Conservation (phyloP, 1,140 invertebrate species). For the Argopecten irradians region DNA sequence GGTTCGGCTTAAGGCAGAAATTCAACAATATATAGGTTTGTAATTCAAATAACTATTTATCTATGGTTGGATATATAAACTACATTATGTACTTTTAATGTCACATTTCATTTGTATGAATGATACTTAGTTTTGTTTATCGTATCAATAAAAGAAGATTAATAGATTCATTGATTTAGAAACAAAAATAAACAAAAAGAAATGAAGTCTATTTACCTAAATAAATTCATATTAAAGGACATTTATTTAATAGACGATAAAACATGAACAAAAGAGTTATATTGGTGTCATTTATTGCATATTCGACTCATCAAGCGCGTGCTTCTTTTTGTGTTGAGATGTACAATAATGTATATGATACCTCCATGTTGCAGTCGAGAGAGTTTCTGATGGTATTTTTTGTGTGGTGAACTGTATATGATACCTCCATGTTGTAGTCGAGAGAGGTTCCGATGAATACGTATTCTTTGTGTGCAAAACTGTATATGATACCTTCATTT, state of each 20-base stretch:
- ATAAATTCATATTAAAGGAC: too few relatives aligned
- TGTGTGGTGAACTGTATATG: neutral
- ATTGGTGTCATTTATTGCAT: too few relatives aligned
- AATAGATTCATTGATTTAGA: too few relatives aligned
- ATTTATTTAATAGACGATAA: too few relatives aligned
- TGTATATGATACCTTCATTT: neutral
- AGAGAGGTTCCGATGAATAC: neutral
- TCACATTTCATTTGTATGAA: neutral
- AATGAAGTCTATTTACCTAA: too few relatives aligned
- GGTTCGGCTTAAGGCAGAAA: conserved; percentile 64
- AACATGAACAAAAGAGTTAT: too few relatives aligned
- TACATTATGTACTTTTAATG: neutral
- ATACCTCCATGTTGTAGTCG: neutral
- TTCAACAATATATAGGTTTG: conserved; percentile 63
- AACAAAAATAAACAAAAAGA: too few relatives aligned
- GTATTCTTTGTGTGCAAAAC: neutral
- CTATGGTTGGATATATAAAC: neutral
- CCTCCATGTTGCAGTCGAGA: neutral
- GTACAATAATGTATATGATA: neutral
- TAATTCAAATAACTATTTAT: neutral
- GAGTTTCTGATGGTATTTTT: neutral
- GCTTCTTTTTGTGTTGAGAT: too few relatives aligned
- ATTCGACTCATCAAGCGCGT: too few relatives aligned
- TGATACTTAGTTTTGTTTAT: too few relatives aligned
- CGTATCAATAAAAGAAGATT: neutral